These are phyloP conservation scores for Neoascia interrupta DNA, from an alignment of 2,888 invertebrate species.

Conservation along the genomic window DNA sequence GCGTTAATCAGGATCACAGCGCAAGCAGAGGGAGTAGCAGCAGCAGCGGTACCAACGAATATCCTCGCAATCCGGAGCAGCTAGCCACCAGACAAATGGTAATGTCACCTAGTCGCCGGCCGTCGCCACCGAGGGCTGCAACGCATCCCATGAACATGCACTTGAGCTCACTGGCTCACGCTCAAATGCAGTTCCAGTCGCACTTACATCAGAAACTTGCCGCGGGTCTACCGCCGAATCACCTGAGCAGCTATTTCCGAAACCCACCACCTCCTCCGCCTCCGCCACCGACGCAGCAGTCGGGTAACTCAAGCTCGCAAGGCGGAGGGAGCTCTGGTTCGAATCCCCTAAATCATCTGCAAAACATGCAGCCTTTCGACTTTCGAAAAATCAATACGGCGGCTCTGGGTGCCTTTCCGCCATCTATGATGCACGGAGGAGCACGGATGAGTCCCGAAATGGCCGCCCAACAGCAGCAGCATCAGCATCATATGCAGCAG, in stretches of 20 bases:
- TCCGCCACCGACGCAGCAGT: conserved; percentile 72
- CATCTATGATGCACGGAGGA: conserved; percentile 72
- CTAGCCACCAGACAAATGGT: conserved; percentile 78
- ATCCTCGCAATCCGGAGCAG: conserved; percentile 56
- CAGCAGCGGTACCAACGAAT: conserved; percentile 71
- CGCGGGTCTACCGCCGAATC: conserved; percentile 74
- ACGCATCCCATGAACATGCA: conserved; percentile 80
- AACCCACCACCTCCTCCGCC: conserved; percentile 75
- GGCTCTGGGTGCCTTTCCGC: conserved; percentile 80
- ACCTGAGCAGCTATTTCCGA: conserved; percentile 74
- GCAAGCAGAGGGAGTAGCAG: conserved; percentile 69
- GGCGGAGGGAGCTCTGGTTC: conserved; percentile 73
- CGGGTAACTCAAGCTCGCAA: conserved; percentile 71
- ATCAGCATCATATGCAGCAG: conserved; percentile 75
- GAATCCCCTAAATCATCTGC: conserved; percentile 91
- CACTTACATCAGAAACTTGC: conserved; percentile 79
- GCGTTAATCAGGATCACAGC: conserved; percentile 69
- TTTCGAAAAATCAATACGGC: conserved; percentile 86
- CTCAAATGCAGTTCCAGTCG: conserved; percentile 78
- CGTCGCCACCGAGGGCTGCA: conserved; percentile 82
- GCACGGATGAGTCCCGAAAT: conserved; percentile 76
- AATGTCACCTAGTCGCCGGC: conserved; percentile 86
- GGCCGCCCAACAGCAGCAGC: conserved; percentile 76
- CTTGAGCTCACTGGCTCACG: conserved; percentile 77
- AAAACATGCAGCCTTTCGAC: conserved; percentile 98